These are phyloP conservation scores for Brachirus orientalis DNA, from an alignment of 2,113 vertebrate genomes.

Conservation along the genomic window DNA sequence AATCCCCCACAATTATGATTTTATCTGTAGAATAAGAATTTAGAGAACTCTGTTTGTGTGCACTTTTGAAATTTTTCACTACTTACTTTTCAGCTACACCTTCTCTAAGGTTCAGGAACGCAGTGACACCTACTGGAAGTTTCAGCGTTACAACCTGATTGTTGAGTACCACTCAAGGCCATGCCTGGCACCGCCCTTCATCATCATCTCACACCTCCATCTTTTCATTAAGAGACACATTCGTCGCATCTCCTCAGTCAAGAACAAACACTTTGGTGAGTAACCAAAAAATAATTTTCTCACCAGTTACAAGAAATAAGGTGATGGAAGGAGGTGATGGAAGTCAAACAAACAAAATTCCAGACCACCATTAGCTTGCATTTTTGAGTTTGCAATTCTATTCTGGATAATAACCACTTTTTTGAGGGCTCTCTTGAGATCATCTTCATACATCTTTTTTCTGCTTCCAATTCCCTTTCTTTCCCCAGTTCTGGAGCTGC, in stretches of 20 bases:
- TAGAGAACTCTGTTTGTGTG: too few species aligned
- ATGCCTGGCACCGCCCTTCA: constrained; percentile 87
- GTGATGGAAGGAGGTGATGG: too few species aligned
- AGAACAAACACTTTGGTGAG: constrained; percentile 77
- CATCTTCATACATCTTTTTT: too few species aligned
- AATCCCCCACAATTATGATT: too few species aligned
- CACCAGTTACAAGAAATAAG: too few species aligned
- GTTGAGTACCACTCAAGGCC: constrained; percentile 89
- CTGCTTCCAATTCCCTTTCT: not conserved
- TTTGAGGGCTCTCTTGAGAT: too few species aligned
- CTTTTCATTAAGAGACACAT: constrained; percentile 79
- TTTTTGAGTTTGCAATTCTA: too few species aligned
- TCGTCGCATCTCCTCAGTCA: constrained; percentile 53
- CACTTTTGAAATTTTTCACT: not conserved
- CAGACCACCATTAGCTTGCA: too few species aligned
- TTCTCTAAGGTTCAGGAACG: constrained; percentile 89
- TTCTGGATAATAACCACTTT: too few species aligned
- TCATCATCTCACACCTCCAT: constrained; percentile 86
- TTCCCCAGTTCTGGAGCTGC: constrained; percentile 75
- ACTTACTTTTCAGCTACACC: constrained; percentile 80
- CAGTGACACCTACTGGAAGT: constrained; percentile 91
- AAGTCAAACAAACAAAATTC: too few species aligned
- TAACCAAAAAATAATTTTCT: not conserved
- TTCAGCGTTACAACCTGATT: constrained; percentile 89
- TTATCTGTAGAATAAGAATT: too few species aligned